phyloP scores from a whole-genome alignment of 2,797 vertebrate genomes.

The Phrynocephalus forsythii region DNA sequence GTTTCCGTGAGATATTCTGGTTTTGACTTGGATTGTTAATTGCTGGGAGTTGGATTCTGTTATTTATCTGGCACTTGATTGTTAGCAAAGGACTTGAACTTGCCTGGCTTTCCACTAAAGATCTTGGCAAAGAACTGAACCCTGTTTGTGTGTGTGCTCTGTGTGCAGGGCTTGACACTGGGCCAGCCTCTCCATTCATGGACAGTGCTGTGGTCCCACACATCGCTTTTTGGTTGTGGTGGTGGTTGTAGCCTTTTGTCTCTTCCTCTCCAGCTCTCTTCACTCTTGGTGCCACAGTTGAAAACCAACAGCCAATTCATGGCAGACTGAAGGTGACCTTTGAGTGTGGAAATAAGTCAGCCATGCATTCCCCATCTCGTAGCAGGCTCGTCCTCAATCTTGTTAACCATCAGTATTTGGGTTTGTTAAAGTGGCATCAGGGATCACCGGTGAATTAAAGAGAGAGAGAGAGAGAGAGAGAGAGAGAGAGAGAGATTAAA shows the following conservation, averaged over 20 bases:
- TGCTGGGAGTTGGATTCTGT: no score
- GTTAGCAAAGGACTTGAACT: no score
- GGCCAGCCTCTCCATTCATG: slow-evolving; percentile 8
- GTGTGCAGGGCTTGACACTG: not conserved
- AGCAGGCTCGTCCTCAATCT: slow-evolving; percentile 32
- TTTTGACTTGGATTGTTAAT: no score
- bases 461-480: not conserved
- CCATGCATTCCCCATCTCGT: slow-evolving; percentile 45
- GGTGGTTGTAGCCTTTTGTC: slow-evolving; percentile 2
- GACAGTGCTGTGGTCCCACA: slow-evolving; percentile 49
- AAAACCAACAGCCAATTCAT: slow-evolving; percentile 60
- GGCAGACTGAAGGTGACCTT: slow-evolving; percentile 10
- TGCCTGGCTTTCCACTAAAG: no score
- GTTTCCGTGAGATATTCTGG: no score
- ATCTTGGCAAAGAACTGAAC: no score
- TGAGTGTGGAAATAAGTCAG: slow-evolving; percentile 23
- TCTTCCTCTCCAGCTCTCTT: not conserved
- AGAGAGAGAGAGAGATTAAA: no score
- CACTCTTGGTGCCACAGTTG: slow-evolving; percentile 7
- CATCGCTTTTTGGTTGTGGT: slow-evolving; percentile 24
- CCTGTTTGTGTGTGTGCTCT: no score
- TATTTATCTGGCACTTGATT: no score
- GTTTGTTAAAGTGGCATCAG: slow-evolving; percentile 39
- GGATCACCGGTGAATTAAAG: slow-evolving; percentile 10
- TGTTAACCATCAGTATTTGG: slow-evolving; percentile 33